Conservation (phyloP, 2,888 invertebrate species). For the Lasioglossum zephyrum region DNA sequence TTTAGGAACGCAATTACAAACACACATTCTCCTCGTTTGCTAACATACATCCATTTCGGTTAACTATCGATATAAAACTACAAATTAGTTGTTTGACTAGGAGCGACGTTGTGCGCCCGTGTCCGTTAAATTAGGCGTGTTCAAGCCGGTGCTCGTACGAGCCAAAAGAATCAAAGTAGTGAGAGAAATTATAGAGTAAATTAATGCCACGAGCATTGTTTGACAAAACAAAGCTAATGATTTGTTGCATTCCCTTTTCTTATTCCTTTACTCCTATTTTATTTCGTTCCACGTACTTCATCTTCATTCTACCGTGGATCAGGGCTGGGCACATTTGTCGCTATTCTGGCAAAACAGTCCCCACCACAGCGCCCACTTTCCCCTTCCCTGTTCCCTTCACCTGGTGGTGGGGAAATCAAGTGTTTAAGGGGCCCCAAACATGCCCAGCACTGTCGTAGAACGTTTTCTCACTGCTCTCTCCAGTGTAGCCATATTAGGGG, state of each 20-base stretch:
- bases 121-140: not conserved
- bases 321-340: too few species aligned
- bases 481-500: too few species aligned
- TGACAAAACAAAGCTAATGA: not conserved
- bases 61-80: conserved; percentile 30
- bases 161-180: not conserved
- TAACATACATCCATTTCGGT: conserved; percentile 41
- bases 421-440: too few species aligned
- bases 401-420: too few species aligned
- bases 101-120: conserved; percentile 25
- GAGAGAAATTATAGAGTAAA: not conserved
- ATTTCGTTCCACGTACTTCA: not conserved
- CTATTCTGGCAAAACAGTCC: too few species aligned
- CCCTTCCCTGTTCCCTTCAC: too few species aligned
- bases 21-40: conserved; percentile 37
- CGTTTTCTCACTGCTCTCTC: not conserved
- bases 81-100: conserved; percentile 45
- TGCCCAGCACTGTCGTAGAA: too few species aligned
- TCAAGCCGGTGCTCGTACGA: not conserved
- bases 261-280: not conserved
- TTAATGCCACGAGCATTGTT: not conserved
- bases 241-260: not conserved
- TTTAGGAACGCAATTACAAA: conserved; percentile 58
- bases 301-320: too few species aligned
- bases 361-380: too few species aligned